Evolutionary conservation across 2,797 vertebrate genomes (phyloP).

Genomic region (Aldrovandia affinis): DNA sequence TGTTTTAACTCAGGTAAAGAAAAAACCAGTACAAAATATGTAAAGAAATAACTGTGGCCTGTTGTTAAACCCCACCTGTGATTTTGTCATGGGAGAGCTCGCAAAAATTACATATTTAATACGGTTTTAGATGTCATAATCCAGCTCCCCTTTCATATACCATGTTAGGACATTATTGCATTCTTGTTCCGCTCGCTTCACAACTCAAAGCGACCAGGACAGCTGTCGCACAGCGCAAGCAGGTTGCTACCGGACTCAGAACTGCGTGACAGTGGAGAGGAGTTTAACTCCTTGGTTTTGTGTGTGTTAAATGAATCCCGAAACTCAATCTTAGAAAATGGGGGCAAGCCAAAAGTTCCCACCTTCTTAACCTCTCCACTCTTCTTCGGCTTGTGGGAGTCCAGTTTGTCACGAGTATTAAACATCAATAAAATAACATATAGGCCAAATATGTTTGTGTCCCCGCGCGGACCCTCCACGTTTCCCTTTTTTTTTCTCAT

Average conservation of each 20-base stretch:
- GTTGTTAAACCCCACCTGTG: conserved; percentile 3
- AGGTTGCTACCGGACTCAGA: conserved; percentile 18
- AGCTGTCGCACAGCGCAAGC: conserved; percentile 10
- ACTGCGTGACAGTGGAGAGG: conserved; percentile 12
- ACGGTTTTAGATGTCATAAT: neutral
- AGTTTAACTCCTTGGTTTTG: conserved; percentile 1
- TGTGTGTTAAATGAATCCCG: neutral
- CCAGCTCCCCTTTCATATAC: conserved; percentile 4
- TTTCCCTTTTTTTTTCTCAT: conserved; percentile 8
- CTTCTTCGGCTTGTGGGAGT: conserved; percentile 8
- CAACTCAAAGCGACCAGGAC: neutral
- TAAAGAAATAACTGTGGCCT: neutral
- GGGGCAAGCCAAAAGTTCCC: neutral
- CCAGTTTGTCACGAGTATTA: conserved; percentile 9
- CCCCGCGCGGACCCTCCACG: conserved; percentile 13
- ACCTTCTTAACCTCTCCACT: neutral
- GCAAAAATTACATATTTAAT: conserved; percentile 10
- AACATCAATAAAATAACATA: conserved; percentile 10
- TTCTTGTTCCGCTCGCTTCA: conserved; percentile 27
- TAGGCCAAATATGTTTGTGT: conserved; percentile 1
- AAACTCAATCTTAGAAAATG: neutral
- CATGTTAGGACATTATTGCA: conserved; percentile 23
- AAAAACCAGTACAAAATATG: conserved; percentile 23
- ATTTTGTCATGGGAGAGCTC: conserved; percentile 19
- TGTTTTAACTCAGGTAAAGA: conserved; percentile 10